Percentiles rank a stretch among this genome's conserved stretches.
Evolutionary conservation across 2,888 invertebrate species (phyloP).

Genomic region (Vanessa cardui): DNA sequence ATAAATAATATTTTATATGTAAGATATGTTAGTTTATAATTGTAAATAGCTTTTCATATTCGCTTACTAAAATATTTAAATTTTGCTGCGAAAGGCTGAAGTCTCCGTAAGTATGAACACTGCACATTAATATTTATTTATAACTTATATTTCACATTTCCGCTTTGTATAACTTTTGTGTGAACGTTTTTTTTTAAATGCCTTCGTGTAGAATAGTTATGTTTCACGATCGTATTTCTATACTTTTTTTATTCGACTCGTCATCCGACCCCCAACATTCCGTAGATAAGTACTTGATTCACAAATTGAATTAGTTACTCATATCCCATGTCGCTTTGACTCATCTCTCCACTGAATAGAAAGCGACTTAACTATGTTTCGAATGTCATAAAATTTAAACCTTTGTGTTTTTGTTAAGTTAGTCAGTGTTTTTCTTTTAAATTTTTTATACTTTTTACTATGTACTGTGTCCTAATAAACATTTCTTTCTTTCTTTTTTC

Average conservation of each 20-base stretch:
- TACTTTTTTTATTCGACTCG: slow-evolving; percentile 17
- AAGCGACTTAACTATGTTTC: slow-evolving; percentile 17
- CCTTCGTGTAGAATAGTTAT: slow-evolving; percentile 6
- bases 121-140: slow-evolving; percentile 13
- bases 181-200: background rate
- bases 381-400: background rate
- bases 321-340: slow-evolving; percentile 55
- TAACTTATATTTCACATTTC: background rate
- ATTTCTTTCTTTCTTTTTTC: no score
- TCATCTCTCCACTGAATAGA: slow-evolving; percentile 44
- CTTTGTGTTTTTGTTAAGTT: no score
- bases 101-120: slow-evolving; percentile 85
- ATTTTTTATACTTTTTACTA: no score
- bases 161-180: background rate
- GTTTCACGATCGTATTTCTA: slow-evolving; percentile 19
- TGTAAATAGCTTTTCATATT: slow-evolving; percentile 73
- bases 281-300: slow-evolving; percentile 66
- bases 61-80: slow-evolving; percentile 68
- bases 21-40: background rate
- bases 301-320: slow-evolving; percentile 61
- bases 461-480: no score
- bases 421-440: no score
- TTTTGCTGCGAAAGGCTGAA: slow-evolving; percentile 86
- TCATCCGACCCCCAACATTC: slow-evolving; percentile 33
- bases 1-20: background rate